A percentile compares a stretch with the other conserved stretches of the same genome.
These are phyloP conservation scores for Stenodema calcarata DNA, from an alignment of 2,888 invertebrate genomes.

Conservation along the genomic window DNA sequence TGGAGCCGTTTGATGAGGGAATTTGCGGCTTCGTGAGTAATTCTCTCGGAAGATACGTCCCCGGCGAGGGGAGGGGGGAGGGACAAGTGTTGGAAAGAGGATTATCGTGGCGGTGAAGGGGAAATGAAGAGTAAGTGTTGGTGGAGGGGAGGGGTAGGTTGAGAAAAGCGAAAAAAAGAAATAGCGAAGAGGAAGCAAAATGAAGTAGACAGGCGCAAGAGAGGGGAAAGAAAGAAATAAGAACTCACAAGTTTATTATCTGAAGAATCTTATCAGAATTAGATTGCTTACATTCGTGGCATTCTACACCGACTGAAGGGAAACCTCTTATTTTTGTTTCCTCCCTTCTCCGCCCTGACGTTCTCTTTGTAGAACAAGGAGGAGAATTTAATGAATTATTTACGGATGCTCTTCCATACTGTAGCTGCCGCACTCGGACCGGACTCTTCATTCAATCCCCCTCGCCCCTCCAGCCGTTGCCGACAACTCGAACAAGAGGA, in stretches of 20 bases:
- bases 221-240: not conserved
- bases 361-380: not conserved
- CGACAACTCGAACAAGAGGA: too few species aligned
- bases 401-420: not conserved
- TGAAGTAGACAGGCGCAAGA: too few species aligned
- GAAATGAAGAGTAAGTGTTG: not conserved
- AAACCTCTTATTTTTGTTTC: not conserved
- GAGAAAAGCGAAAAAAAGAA: not conserved
- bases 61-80: too few species aligned
- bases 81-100: too few species aligned
- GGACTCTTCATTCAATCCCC: not conserved
- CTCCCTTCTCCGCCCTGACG: not conserved
- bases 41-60: not conserved
- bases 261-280: constrained; percentile 11
- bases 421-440: not conserved
- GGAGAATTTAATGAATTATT: constrained; percentile 7
- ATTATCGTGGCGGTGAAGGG: not conserved
- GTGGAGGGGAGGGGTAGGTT: not conserved
- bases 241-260: constrained; percentile 18
- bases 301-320: not conserved
- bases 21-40: not conserved
- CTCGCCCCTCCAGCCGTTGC: not conserved
- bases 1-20: not conserved
- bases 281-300: constrained; percentile 5
- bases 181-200: not conserved